Conservation (phyloP, 2,113 vertebrate genomes). For the Crotalus helleri region DNA sequence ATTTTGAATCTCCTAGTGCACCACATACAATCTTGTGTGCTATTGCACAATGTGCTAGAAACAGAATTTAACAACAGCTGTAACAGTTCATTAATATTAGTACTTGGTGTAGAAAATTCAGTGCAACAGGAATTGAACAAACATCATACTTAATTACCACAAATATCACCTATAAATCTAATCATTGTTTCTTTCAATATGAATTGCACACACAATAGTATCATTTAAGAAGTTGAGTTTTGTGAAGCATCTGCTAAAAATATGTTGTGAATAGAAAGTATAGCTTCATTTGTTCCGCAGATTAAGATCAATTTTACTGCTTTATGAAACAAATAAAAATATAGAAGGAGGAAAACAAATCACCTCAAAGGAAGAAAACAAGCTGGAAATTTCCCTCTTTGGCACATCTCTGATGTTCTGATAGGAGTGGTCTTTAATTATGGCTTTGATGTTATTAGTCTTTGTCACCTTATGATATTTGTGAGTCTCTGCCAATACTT, state of each 20-base stretch:
- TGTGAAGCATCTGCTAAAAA: constrained; percentile 35
- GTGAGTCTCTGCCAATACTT: neutral
- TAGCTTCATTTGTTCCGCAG: neutral
- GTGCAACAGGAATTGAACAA: constrained; percentile 22
- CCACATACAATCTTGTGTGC: neutral
- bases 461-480: neutral
- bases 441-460: neutral
- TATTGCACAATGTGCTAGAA: neutral
- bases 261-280: constrained; percentile 3
- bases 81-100: neutral
- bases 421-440: neutral
- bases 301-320: neutral
- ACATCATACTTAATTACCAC: constrained; percentile 10
- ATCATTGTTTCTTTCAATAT: constrained; percentile 30
- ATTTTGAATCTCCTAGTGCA: neutral
- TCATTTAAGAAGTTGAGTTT: constrained; percentile 49
- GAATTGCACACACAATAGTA: constrained; percentile 36
- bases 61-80: neutral
- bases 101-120: neutral
- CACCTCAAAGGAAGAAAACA: neutral
- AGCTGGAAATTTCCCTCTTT: neutral
- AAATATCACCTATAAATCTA: constrained; percentile 13
- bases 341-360: neutral
- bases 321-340: neutral
- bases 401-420: neutral